Conservation (phyloP, 1,140 invertebrate species). For the Anagrus nilaparvatae region DNA sequence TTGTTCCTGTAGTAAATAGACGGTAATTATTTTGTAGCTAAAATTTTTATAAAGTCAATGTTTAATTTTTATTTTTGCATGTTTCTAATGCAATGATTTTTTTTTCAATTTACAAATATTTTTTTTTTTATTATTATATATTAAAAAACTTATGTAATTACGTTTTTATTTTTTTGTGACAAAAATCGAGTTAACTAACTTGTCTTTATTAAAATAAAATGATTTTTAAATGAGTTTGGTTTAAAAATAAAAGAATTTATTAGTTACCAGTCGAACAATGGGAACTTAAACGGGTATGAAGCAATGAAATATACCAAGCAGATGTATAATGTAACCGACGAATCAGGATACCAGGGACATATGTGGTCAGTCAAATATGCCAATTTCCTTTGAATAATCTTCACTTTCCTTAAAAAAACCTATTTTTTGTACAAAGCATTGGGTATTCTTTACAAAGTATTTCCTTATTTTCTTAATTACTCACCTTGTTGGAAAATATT, state of each 20-base stretch:
- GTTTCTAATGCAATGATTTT: no score
- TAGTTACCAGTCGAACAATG: slow-evolving; percentile 29
- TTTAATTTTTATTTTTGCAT: slow-evolving; percentile 6
- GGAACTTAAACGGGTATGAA: slow-evolving; percentile 32
- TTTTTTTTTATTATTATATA: no score
- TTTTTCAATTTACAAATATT: no score
- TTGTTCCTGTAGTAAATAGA: slow-evolving; percentile 88
- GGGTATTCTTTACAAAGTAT: no score
- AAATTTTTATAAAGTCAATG: no score
- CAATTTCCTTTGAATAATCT: neutral
- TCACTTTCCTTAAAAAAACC: neutral
- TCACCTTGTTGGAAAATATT: no score
- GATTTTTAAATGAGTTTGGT: neutral
- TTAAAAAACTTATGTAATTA: no score
- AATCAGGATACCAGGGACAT: slow-evolving; percentile 33
- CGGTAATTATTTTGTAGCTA: slow-evolving; percentile 44
- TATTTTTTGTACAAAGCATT: no score
- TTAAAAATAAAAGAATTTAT: slow-evolving; percentile 5
- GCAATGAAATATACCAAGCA: slow-evolving; percentile 32
- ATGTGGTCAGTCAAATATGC: slow-evolving; percentile 36
- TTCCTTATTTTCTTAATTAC: no score
- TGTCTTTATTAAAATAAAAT: neutral
- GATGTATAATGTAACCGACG: slow-evolving; percentile 33
- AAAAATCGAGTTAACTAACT: no score
- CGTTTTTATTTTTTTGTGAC: no score